Evolutionary conservation across 2,113 vertebrate genomes (phyloP).

Genomic region (Tragulus kanchil): DNA sequence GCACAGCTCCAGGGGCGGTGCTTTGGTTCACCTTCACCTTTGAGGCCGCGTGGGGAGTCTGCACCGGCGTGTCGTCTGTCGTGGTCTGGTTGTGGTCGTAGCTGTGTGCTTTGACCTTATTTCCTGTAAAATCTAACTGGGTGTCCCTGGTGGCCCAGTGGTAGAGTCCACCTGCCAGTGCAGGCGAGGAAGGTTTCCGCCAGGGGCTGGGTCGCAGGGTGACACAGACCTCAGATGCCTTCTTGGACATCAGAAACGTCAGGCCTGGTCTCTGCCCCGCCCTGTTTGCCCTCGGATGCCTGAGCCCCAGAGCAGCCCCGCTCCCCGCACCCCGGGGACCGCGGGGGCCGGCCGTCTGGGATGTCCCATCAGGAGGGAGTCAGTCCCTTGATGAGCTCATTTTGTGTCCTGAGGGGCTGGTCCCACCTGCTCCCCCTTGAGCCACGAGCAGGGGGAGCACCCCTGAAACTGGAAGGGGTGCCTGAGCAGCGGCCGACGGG

Average conservation of each 20-base stretch:
- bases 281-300: not conserved
- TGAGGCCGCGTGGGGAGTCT: not conserved
- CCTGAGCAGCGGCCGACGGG: fast-evolving
- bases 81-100: fast-evolving
- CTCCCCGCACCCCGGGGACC: not conserved
- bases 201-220: not conserved
- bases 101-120: not conserved
- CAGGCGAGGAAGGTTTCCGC: not conserved
- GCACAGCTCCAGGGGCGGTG: not conserved
- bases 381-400: too few relatives aligned
- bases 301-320: not conserved
- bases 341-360: not conserved
- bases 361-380: not conserved
- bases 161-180: not conserved
- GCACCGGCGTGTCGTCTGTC: fast-evolving
- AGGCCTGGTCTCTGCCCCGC: not conserved
- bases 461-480: not conserved
- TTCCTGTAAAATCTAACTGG: not conserved
- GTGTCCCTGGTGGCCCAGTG: not conserved
- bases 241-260: not conserved
- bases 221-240: not conserved
- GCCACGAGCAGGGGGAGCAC: not conserved
- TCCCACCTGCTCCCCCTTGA: not conserved
- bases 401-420: not conserved
- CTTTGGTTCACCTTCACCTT: not conserved